Conservation (phyloP, 2,888 invertebrate genomes). For the Perizoma flavofasciatum region DNA sequence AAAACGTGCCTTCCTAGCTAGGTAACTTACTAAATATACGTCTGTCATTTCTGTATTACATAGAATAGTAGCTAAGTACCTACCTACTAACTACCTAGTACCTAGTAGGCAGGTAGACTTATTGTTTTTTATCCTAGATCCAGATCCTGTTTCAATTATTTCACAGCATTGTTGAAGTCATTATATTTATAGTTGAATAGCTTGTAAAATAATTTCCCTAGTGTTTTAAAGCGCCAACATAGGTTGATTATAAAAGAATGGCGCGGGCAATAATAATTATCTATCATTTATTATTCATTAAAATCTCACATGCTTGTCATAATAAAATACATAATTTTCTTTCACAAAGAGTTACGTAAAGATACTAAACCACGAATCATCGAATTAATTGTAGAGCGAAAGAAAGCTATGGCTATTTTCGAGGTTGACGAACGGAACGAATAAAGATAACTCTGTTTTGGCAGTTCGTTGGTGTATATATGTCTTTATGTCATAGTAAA, state of each 20-base stretch:
- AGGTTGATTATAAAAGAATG: conserved; percentile 26
- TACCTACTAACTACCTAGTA: too few species aligned
- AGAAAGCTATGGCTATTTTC: conserved; percentile 35
- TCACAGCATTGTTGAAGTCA: conserved; percentile 40
- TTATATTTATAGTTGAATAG: conserved; percentile 46
- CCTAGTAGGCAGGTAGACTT: too few species aligned
- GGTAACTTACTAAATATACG: too few species aligned
- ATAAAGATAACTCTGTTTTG: background rate
- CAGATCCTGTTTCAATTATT: background rate
- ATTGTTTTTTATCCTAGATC: background rate
- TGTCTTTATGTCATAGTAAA: background rate
- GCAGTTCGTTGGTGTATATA: background rate
- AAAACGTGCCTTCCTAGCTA: too few species aligned
- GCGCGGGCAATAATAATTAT: conserved; percentile 11
- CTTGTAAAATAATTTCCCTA: conserved; percentile 32
- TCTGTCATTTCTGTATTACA: too few species aligned
- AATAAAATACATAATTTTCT: conserved; percentile 21
- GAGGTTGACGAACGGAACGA: conserved; percentile 55
- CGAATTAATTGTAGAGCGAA: conserved; percentile 52
- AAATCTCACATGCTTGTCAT: conserved; percentile 10
- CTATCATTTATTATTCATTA: conserved; percentile 12
- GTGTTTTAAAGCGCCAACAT: conserved; percentile 14
- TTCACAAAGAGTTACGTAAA: conserved; percentile 37
- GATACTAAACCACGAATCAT: conserved; percentile 38
- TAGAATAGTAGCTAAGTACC: too few species aligned